Evolutionary conservation across 2,113 vertebrate species (phyloP), one percentile per base, ranked within the genome.

Genomic region (Corythaeola cristata): DNA sequence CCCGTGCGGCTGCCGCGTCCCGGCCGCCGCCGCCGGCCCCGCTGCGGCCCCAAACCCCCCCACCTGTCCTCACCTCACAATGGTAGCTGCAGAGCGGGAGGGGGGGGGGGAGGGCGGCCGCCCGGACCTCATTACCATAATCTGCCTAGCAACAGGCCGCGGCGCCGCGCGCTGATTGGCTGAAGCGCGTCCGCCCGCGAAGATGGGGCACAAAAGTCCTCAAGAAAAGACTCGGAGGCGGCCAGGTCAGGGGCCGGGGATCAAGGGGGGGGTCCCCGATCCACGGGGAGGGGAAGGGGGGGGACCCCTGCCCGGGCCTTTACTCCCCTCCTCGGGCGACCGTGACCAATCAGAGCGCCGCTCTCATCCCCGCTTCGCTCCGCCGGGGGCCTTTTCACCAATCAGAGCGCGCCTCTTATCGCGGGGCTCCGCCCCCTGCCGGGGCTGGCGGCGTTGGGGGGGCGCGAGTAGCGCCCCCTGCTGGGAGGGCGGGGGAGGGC

Each of bases 51-150:
- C 47, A 35, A 93, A 90, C 95, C 88, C 98, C 82, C 93, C 96
- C 98, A 98, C 98, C 98, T 96, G 98, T 98, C 98, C 99, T 99
- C 98, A 98, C 99, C 99, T 99, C 99, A 98, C 98, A 99, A 99
- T 99, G 98, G 98, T 99, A 99, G 99, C 98, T 98, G 99, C 98
- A 99, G 98, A 98, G 98, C 98, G 97, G 98, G 93, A 64, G 60
- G 91, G 90, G 90, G 92, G 90, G 77, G 39, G 39, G 39, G 39
- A 11, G 39, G 39, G 39, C 69, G 68, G 98, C 96, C 77, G 98
- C 98, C 91, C 96, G 94, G 97, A 91, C 96, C 97, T 98, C 97
- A 99, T 99, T 99, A 98, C 83, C 98, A 99, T 99, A 99, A 98
- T 98, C 98, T 99, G 89, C 98, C 98, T 98, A 95, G 98, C 97